phyloP scores from a whole-genome alignment of 2,888 invertebrate genomes.

The Diplolepis rosae region DNA sequence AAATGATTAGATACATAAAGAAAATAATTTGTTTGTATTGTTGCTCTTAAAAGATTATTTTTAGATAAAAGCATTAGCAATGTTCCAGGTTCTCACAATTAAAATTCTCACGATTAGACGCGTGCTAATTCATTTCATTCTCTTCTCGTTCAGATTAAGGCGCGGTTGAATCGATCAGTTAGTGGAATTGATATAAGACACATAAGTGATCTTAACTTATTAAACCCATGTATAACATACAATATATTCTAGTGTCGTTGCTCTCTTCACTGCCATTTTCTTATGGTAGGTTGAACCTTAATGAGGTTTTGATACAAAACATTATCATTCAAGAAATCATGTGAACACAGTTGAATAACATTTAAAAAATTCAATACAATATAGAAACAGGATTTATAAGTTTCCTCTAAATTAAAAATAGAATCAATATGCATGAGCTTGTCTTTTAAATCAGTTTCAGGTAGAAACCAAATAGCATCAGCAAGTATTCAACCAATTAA shows the following conservation, averaged over 20 bases:
- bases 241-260: slow-evolving; percentile 34
- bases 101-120: slow-evolving; percentile 13
- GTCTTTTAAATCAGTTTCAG: not conserved
- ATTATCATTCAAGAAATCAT: not conserved
- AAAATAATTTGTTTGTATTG: too few species aligned
- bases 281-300: slow-evolving; percentile 39
- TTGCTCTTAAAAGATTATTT: too few species aligned
- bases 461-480: slow-evolving; percentile 10
- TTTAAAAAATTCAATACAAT: slow-evolving; percentile 1
- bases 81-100: slow-evolving; percentile 2
- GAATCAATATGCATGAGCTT: not conserved
- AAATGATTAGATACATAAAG: too few species aligned
- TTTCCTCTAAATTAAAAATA: not conserved
- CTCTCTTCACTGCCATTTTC: slow-evolving; percentile 39
- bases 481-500: slow-evolving; percentile 10
- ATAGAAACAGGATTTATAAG: not conserved
- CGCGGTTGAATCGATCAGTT: slow-evolving; percentile 36
- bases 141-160: slow-evolving; percentile 24
- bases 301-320: slow-evolving; percentile 27
- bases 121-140: slow-evolving; percentile 12
- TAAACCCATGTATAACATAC: not conserved
- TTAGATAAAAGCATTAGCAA: too few species aligned
- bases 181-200: slow-evolving; percentile 34
- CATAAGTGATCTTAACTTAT: slow-evolving; percentile 32
- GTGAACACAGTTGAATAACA: not conserved